Conservation (phyloP, 2,113 vertebrate genomes). For the Cervus canadensis region DNA sequence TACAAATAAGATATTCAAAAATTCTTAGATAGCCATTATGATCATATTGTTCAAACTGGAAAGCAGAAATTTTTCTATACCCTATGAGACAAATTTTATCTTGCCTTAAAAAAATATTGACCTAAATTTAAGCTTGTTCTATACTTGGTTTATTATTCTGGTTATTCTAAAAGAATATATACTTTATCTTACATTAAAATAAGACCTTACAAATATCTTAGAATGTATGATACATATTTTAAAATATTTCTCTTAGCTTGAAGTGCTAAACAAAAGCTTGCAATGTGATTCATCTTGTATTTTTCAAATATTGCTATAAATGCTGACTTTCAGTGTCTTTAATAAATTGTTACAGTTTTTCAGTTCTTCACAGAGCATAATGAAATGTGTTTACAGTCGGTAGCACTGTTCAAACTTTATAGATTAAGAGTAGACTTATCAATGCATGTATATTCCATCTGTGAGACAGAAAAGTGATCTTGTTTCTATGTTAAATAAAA, state of each 20-base stretch:
- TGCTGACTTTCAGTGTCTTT: background rate
- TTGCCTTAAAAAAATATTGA: background rate
- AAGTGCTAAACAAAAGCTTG: background rate
- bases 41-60: background rate
- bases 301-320: background rate
- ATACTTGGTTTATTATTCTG: background rate
- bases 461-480: background rate
- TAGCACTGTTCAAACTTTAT: background rate
- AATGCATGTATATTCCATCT: fast-evolving
- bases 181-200: background rate
- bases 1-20: background rate
- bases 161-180: background rate
- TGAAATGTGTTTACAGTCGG: fast-evolving
- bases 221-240: background rate
- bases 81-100: background rate
- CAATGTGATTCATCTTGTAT: background rate
- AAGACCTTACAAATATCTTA: background rate
- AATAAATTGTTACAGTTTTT: background rate
- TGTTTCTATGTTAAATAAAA: background rate
- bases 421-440: background rate
- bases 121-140: background rate
- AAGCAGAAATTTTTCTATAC: background rate
- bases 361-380: background rate
- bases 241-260: background rate
- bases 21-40: background rate